Percentiles rank a stretch among this genome's conserved stretches.
phyloP scores from a whole-genome alignment of 2,888 invertebrate species.

The Leptopilina syphax region DNA sequence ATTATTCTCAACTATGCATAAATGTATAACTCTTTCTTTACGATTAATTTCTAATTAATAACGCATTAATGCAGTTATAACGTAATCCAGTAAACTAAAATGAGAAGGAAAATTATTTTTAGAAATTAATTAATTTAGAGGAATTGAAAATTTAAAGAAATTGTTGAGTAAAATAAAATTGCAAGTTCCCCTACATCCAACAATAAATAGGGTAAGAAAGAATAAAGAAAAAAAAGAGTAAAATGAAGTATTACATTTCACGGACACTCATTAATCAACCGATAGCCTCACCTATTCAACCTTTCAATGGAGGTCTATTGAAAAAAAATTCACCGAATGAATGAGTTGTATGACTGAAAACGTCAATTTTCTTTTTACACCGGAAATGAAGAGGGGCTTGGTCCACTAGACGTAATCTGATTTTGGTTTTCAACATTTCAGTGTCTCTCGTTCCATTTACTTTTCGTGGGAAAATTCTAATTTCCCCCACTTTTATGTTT shows the following conservation, averaged over 20 bases:
- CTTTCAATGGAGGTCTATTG: constrained; percentile 36
- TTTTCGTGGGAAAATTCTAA: constrained; percentile 21
- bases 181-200: too few species aligned
- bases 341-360: constrained; percentile 53
- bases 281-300: constrained; percentile 30
- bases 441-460: constrained; percentile 1
- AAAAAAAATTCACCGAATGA: constrained; percentile 41
- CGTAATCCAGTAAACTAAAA: too few species aligned
- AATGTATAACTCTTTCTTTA: too few species aligned
- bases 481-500: background rate
- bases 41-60: too few species aligned
- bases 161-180: too few species aligned
- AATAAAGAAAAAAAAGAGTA: constrained; percentile 19
- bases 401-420: constrained; percentile 56
- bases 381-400: constrained; percentile 65
- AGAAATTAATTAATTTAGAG: too few species aligned
- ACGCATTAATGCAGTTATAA: too few species aligned
- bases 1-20: too few species aligned
- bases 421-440: constrained; percentile 49
- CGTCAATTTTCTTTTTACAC: constrained; percentile 60
- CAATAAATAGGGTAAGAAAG: too few species aligned
- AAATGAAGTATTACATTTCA: constrained; percentile 22
- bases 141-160: too few species aligned
- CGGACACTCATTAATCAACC: constrained; percentile 35
- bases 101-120: background rate